Conservation (phyloP, 64 coral and sea anemone genomes). For the Hydrozoanthus tunicans region DNA sequence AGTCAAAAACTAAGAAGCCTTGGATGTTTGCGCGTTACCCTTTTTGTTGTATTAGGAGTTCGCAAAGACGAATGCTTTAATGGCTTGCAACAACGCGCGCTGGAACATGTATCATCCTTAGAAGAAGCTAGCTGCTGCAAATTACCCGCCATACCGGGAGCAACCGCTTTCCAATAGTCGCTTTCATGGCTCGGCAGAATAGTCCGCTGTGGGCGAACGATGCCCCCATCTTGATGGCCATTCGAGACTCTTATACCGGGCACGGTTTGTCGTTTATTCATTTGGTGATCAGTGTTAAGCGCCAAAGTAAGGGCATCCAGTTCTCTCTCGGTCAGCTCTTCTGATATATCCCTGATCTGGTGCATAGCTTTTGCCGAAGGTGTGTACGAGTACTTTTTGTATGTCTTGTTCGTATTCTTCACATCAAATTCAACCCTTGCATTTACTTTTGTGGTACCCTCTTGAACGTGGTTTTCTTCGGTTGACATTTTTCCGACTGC, state of each 20-base stretch:
- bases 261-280: not conserved
- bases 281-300: not conserved
- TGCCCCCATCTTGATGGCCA: not conserved
- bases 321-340: slow-evolving; percentile 5
- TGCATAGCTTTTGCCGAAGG: slow-evolving; percentile 5
- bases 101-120: not conserved
- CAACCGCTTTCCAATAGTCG: not conserved
- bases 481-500: not conserved
- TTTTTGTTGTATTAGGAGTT: not conserved
- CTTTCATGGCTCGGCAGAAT: slow-evolving; percentile 12
- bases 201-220: not conserved
- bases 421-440: not conserved
- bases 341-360: slow-evolving; percentile 12
- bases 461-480: not conserved
- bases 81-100: not conserved
- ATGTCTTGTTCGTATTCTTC: not conserved
- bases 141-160: not conserved
- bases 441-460: not conserved
- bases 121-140: not conserved
- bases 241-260: too few species aligned
- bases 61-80: not conserved
- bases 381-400: slow-evolving; percentile 8
- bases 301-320: not conserved
- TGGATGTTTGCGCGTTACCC: not conserved
- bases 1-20: not conserved